Evolutionary conservation across 2,888 invertebrate species (phyloP).

Genomic region (Adela reaumurella): DNA sequence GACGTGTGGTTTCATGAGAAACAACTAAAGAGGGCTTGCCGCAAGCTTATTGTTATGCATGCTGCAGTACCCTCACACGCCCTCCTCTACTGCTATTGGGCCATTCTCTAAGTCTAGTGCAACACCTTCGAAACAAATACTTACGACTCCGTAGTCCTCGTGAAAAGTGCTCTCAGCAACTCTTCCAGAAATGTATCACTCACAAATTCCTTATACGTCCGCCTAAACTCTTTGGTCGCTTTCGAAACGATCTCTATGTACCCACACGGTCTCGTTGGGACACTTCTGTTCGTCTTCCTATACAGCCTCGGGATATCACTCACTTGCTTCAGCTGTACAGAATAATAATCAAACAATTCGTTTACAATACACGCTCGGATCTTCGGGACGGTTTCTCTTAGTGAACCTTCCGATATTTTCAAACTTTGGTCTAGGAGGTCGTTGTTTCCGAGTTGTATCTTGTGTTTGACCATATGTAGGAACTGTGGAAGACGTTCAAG

Average conservation of each 20-base stretch:
- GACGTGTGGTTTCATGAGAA: too few species aligned
- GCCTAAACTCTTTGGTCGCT: slow-evolving; percentile 58
- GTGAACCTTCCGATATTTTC: slow-evolving; percentile 22
- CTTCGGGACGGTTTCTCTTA: slow-evolving; percentile 25
- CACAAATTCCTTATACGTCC: slow-evolving; percentile 34
- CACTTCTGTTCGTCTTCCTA: slow-evolving; percentile 85
- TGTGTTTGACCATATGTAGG: slow-evolving; percentile 24
- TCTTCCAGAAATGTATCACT: slow-evolving; percentile 30
- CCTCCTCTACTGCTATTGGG: too few species aligned
- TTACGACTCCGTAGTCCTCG: slow-evolving; percentile 55
- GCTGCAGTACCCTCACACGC: too few species aligned
- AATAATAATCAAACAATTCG: slow-evolving; percentile 30
- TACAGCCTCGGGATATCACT: slow-evolving; percentile 92
- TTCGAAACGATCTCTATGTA: slow-evolving; percentile 70
- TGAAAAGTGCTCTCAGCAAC: slow-evolving; percentile 38
- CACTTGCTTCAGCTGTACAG: slow-evolving; percentile 71
- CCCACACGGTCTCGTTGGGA: slow-evolving; percentile 74
- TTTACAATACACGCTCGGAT: slow-evolving; percentile 37
- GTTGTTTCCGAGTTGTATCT: slow-evolving; percentile 23
- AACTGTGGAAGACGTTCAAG: slow-evolving; percentile 28
- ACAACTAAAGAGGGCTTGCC: too few species aligned
- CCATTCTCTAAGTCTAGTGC: too few species aligned
- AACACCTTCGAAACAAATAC: too few species aligned
- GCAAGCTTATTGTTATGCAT: too few species aligned
- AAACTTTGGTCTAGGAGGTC: slow-evolving; percentile 27